Evolutionary conservation across 2,113 vertebrate species (phyloP), one percentile per base, ranked within the genome.

Genomic region (Anolis sagrei): DNA sequence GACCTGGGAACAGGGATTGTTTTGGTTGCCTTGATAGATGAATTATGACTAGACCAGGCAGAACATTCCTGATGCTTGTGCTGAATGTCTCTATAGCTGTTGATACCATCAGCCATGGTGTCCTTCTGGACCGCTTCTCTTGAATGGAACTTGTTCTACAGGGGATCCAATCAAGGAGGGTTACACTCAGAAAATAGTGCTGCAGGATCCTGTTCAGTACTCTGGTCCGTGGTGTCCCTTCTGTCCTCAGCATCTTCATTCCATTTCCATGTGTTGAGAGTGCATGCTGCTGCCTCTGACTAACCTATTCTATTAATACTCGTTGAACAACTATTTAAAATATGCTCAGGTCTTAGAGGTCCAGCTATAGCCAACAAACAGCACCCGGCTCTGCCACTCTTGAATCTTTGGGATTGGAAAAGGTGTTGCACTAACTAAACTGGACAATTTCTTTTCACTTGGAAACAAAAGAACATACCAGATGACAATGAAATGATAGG

Each of bases 371-470:
- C 76, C 83, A 91, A 85, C 62, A 80, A 85, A 88, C 5, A 87
- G 81, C 68, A 78, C 76, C 51, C 32, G 58, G 32, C 14, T 14
- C 82, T 58, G 18, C 68, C 88, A 89, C 87, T 92, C 21, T 88
- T 49, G 90, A 91, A 94, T 89, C 87, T 72, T 49, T 87, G 34
- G 85, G 91, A 90, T 89, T 93, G 88, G 81, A 92, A 92, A 86
- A 90, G 89, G 86, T 91, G 91, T 91, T 94, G 93, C 87, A 91
- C 93, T 88, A 92, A 89, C 90, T 91, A 91, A 86, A 91, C 87
- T 92, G 90, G 90, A 85, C 78, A 85, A 91, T 90, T 89, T n/a
- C 14, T 91, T 92, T 87, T 87, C 89, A 85, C 66, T 84, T 76
- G 19, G 62, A 88, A 81, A 74, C 86, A 90, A 91, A 91, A 90